A percentile compares a stretch with the other conserved stretches of the same genome.
Conservation (phyloP, 2,888 invertebrate genomes). For the Sisyra nigra region DNA sequence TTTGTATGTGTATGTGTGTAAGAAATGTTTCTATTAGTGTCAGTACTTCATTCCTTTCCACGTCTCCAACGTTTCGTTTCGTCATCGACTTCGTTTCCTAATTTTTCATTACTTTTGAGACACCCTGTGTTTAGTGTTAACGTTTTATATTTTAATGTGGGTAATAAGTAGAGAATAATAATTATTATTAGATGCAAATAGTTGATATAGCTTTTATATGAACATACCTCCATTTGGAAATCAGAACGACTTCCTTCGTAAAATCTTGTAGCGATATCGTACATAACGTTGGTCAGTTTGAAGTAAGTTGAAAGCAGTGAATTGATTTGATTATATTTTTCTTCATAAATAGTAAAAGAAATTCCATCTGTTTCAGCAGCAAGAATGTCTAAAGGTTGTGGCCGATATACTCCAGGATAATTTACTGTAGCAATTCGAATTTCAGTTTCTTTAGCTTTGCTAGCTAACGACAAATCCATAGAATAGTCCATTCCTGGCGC, state of each 20-base stretch:
- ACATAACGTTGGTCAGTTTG: conserved; percentile 30
- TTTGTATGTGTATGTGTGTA: too few relatives aligned
- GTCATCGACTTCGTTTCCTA: too few relatives aligned
- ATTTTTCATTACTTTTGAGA: too few relatives aligned
- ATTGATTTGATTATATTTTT: conserved; percentile 32
- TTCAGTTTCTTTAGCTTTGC: conserved; percentile 27
- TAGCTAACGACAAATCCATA: conserved; percentile 25
- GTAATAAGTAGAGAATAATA: neutral
- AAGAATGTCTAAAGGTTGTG: conserved; percentile 28
- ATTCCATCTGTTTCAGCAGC: conserved; percentile 28
- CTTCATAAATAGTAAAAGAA: conserved; percentile 33
- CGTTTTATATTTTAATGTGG: too few relatives aligned
- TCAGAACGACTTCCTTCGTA: conserved; percentile 29
- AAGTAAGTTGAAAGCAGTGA: conserved; percentile 36
- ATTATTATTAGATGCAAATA: neutral
- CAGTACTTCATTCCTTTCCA: too few relatives aligned
- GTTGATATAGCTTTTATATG: too few relatives aligned
- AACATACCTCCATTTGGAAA: conserved; percentile 31
- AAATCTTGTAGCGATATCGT: conserved; percentile 28
- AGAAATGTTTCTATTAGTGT: too few relatives aligned
- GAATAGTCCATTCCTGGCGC: conserved; percentile 34
- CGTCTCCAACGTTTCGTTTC: too few relatives aligned
- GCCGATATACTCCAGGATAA: conserved; percentile 31
- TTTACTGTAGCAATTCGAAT: conserved; percentile 36
- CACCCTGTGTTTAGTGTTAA: too few relatives aligned